Base-by-base conservation (phyloP, 2,888 invertebrate species). In the Sipha maydis region DNA sequence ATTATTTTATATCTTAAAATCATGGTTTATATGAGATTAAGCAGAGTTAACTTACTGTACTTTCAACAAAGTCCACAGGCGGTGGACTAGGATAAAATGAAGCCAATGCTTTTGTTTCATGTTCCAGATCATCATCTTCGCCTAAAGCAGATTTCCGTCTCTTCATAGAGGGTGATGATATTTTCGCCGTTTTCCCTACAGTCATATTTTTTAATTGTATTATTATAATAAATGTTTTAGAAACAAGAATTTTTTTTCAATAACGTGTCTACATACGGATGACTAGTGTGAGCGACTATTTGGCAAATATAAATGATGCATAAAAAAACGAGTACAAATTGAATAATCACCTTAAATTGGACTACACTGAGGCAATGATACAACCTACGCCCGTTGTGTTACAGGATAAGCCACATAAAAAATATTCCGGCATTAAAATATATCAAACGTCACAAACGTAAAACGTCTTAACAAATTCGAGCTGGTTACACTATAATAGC, bases 321-420 rank as follows among this genome's bases (percentile, higher is more conserved):
- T 38, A 75, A 67, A 75, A 34, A 86, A 86, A 78, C 28, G 79
- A 56, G 56, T 73, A 82, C 67, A 88, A 88, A 88, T 88, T 88
- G 88, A 82, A 88, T 88, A 88, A 88, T 88, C 75, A 41, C 82
- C 88, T 88, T 88, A 88, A 88, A 88, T 88, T 88, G 88, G 75
- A 88, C 82, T 82, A 88, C 80, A 88, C 75, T 75, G 82, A 80
- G 75, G 1, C 82, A 88, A 88, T 88, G 88, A 80, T 38, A n/a
- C 75, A 82, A 88, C 88, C 88, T 82, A 88, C 88, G 88, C 82
- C 28, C 28, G 78, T 73, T 56, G 48, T 56, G 41, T 48, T 80
- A 82, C 34, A 71, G 82, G 82, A 88, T 88, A 88, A 75, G 75
- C 61, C 67, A 48, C 48, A 69, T 19, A 48, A 67, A 61, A 88